Evolutionary conservation across 1,140 invertebrate species (phyloP).

Genomic region (Apis florea): DNA sequence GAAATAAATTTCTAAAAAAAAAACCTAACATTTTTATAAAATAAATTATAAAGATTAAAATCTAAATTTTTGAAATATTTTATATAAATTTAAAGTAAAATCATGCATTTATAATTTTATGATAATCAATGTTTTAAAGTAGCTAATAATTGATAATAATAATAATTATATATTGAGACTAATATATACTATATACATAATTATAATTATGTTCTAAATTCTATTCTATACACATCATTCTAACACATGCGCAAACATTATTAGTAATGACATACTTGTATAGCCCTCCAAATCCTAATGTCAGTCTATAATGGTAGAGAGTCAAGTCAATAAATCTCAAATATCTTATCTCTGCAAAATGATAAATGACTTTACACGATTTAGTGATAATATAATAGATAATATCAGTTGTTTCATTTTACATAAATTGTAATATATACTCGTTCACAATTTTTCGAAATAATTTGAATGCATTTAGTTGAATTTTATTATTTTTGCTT

Average conservation of each 20-base stretch:
- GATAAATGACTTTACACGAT: conserved; percentile 42
- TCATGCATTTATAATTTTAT: background rate
- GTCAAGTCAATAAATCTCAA: conserved; percentile 53
- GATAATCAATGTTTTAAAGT: background rate
- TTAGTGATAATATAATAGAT: no score
- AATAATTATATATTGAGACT: background rate
- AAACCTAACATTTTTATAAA: background rate
- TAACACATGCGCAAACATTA: conserved; percentile 37
- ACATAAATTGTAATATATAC: background rate
- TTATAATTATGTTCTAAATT: background rate
- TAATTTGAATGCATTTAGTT: background rate
- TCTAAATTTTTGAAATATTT: background rate
- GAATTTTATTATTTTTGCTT: background rate
- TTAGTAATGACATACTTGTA: conserved; percentile 84
- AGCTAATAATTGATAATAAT: background rate
- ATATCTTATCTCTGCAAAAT: conserved; percentile 50
- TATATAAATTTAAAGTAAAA: background rate
- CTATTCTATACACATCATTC: background rate
- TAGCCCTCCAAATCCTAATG: conserved; percentile 87
- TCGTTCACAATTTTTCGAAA: background rate
- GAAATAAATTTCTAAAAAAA: background rate
- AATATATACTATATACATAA: conserved; percentile 43
- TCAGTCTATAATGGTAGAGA: conserved; percentile 81
- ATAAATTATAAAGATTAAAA: background rate
- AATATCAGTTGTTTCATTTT: conserved; percentile 1